Conservation (phyloP, 1,140 invertebrate species). For the Ips typographus region DNA sequence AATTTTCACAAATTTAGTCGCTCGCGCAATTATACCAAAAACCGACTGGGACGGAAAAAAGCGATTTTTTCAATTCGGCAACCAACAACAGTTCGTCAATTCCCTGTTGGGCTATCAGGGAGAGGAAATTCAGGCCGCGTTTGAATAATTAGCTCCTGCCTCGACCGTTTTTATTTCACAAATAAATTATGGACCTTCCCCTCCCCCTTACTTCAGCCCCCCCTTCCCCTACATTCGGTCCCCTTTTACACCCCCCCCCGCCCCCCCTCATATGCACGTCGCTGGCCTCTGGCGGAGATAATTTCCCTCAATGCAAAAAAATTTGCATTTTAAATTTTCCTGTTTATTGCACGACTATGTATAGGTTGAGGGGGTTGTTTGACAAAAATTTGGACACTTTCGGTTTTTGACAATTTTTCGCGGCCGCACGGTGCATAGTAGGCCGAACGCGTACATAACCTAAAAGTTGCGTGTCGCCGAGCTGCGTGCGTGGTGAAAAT, state of each 20-base stretch:
- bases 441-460: too few species aligned
- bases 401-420: too few species aligned
- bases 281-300: conserved; percentile 27
- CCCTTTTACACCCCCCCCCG: neutral
- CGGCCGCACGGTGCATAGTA: too few species aligned
- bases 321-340: neutral
- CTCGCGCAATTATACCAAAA: too few species aligned
- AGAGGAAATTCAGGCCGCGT: conserved; percentile 31
- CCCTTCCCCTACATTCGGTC: neutral
- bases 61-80: conserved; percentile 25
- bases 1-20: too few species aligned
- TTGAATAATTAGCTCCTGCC: conserved; percentile 37
- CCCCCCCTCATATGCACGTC: conserved; percentile 14
- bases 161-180: conserved; percentile 37
- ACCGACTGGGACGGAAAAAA: too few species aligned
- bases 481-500: too few species aligned
- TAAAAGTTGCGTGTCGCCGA: too few species aligned
- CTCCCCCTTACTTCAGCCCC: neutral
- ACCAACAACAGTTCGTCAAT: conserved; percentile 18
- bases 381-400: too few species aligned
- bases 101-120: conserved; percentile 29
- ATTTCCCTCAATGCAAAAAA: conserved; percentile 40
- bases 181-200: conserved; percentile 33
- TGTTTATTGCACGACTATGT: neutral
- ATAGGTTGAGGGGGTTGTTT: too few species aligned